These are phyloP conservation scores for Rhagoletis pomonella DNA, from an alignment of 1,140 invertebrate species.

Conservation along the genomic window DNA sequence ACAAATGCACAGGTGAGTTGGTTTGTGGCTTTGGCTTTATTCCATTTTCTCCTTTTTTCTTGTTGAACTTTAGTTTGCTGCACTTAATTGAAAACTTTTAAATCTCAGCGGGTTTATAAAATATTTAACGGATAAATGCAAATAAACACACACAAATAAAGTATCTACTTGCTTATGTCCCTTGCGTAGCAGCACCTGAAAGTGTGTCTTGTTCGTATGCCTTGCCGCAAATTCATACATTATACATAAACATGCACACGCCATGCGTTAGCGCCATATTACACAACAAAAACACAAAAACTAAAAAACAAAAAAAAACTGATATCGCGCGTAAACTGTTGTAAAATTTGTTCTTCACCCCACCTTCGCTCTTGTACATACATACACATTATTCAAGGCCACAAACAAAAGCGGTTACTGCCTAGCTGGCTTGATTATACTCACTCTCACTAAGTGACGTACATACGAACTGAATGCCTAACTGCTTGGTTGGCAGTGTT, in stretches of 20 bases:
- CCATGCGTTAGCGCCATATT: too few species aligned
- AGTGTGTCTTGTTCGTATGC: background rate
- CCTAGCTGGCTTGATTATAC: background rate
- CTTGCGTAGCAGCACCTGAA: background rate
- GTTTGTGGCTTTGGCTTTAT: too few species aligned
- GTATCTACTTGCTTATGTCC: too few species aligned
- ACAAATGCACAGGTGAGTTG: background rate
- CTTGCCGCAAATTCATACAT: background rate
- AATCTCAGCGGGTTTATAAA: conserved; percentile 18
- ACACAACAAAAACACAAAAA: too few species aligned
- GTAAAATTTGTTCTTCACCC: background rate
- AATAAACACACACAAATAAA: too few species aligned
- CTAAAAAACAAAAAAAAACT: background rate
- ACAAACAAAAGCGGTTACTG: conserved; percentile 13
- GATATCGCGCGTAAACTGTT: background rate
- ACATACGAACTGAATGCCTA: background rate
- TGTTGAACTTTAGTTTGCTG: background rate
- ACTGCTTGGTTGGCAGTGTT: background rate
- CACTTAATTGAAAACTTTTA: conserved; percentile 32
- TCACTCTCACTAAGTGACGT: background rate
- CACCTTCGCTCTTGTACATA: background rate
- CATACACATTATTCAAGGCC: conserved; percentile 9
- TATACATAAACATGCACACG: too few species aligned
- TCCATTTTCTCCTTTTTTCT: background rate
- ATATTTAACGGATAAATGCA: background rate